A percentile compares a stretch with the other conserved stretches of the same genome.
These are phyloP conservation scores for Xiphophorus birchmanni DNA, from an alignment of 2,797 vertebrate genomes.

Conservation along the genomic window DNA sequence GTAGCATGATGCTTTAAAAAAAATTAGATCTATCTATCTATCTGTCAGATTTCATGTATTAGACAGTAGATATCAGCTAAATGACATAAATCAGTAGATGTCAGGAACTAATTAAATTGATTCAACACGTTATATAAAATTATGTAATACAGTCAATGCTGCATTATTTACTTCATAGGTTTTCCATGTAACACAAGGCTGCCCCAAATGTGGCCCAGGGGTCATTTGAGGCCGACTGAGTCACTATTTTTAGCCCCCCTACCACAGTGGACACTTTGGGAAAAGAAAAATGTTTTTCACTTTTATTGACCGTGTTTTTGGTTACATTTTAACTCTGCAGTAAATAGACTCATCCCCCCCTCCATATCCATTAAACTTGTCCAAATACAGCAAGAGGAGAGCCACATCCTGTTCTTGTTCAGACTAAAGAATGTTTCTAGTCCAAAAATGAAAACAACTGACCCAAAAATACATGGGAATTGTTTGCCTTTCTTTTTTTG, in stretches of 20 bases:
- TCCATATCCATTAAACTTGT: neutral
- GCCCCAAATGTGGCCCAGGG: neutral
- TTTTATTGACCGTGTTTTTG: neutral
- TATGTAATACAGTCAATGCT: neutral
- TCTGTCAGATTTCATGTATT: too few species aligned
- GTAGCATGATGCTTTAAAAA: too few species aligned
- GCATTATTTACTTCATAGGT: neutral
- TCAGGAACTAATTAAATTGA: neutral
- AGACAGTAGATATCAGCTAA: neutral
- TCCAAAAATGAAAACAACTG: neutral
- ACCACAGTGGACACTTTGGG: neutral
- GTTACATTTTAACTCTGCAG: neutral
- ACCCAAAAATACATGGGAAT: neutral
- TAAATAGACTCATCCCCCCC: neutral
- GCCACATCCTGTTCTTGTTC: neutral
- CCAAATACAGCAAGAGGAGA: neutral
- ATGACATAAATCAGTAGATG: neutral
- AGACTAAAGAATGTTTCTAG: neutral
- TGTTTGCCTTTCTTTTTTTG: neutral
- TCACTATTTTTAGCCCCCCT: neutral
- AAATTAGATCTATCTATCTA: too few species aligned
- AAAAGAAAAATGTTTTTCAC: neutral
- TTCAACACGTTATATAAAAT: neutral
- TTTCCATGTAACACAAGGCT: neutral
- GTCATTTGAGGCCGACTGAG: neutral